These are phyloP conservation scores for Chrysomela aeneicollis DNA, from an alignment of 2,888 invertebrate genomes.

Conservation along the genomic window DNA sequence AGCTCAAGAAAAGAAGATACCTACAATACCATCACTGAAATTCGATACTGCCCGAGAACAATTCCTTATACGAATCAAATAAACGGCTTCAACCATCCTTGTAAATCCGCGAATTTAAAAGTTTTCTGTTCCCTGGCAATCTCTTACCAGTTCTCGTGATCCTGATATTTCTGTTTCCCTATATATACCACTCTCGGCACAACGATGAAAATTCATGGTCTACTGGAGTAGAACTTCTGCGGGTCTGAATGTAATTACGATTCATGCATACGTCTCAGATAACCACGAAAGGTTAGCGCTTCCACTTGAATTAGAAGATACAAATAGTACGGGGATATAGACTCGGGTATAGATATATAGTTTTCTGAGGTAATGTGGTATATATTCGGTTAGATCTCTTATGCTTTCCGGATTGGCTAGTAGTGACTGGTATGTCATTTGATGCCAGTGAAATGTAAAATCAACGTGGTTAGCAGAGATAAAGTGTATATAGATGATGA, in stretches of 20 bases:
- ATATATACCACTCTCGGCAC: neutral
- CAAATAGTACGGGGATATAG: neutral
- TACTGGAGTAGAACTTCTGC: constrained; percentile 6
- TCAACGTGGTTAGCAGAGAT: too few species aligned
- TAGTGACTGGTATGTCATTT: too few species aligned
- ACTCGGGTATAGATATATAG: too few species aligned
- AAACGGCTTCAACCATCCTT: constrained; percentile 13
- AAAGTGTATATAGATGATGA: too few species aligned
- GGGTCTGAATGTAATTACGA: constrained; percentile 10
- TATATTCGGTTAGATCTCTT: too few species aligned
- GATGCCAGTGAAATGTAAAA: too few species aligned
- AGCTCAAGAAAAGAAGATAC: neutral
- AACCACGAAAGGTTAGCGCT: neutral
- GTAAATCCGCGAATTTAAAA: constrained; percentile 17
- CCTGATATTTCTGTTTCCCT: constrained; percentile 25
- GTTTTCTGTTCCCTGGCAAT: constrained; percentile 20
- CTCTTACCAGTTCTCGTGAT: constrained; percentile 11
- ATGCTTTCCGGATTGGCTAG: too few species aligned
- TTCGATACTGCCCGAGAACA: constrained; percentile 8
- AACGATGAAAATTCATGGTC: constrained; percentile 18
- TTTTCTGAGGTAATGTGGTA: too few species aligned
- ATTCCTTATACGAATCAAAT: constrained; percentile 8
- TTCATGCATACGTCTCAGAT: constrained; percentile 15
- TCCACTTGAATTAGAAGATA: neutral
- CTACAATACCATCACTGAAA: neutral